Base-by-base conservation (phyloP, 2,113 vertebrate species). In the Misgurnus anguillicaudatus region DNA sequence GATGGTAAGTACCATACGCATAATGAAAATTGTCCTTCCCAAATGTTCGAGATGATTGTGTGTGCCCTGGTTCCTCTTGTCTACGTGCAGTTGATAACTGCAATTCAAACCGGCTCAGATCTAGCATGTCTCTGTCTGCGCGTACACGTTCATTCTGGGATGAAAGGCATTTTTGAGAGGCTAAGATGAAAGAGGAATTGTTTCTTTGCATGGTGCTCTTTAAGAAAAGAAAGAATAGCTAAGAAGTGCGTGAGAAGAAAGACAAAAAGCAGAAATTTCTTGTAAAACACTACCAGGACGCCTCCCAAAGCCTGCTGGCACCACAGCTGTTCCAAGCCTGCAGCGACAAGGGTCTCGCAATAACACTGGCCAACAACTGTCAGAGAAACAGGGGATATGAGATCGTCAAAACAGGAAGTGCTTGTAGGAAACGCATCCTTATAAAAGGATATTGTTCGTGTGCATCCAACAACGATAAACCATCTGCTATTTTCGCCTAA, bases 201-300 rank as follows among this genome's bases (percentile, higher is more conserved):
- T 82, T 81, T 81, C 72, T 62, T 76, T 76, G 21, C 73, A 60
- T 48, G 58, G 51, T 75, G 14, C 62, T 68, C 71, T 75, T 74
- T 61, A 57, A 47, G 63, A 75, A 80, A 39, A 48, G 55, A 74
- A 42, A 38, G 71, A 68, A 66, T 57, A 47, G 45, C 38, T 39
- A 47, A 73, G 71, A 48, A 61, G 41, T 67, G 79, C 8, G 38
- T 9, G 64, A 70, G 53, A 74, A 69, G 19, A 75, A 55, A 61
- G 38, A 63, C 31, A 9, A 19, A 24, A 55, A 58, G 48, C 48
- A 48, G 48, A 9, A 48, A 19, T 58, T 36, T 19, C n/a, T 70
- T 11, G 42, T 10, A 24, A 39, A 69, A 69, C 53, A 21, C 42
- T 24, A 61, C 16, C 53, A 61, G 19, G 36, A 58, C 2, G 16